phyloP scores from a whole-genome alignment of 2,888 invertebrate species.

The Torymus auratus region DNA sequence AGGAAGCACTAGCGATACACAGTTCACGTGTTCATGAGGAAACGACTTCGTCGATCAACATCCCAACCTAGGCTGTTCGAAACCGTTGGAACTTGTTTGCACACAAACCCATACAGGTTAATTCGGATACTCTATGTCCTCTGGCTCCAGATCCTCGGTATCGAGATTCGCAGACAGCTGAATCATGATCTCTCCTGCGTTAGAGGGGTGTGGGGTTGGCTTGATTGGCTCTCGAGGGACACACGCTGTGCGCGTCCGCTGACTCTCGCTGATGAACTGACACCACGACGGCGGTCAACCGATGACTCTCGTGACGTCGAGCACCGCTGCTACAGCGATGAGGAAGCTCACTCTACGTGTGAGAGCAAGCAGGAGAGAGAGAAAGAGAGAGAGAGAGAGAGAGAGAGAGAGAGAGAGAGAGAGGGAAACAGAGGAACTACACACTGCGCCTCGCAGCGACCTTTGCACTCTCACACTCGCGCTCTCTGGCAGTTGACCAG shows the following conservation, averaged over 20 bases:
- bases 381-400: neutral
- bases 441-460: constrained; percentile 21
- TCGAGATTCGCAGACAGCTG: constrained; percentile 19
- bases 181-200: constrained; percentile 10
- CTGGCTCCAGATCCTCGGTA: constrained; percentile 47
- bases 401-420: constrained; percentile 6
- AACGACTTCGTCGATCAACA: too few relatives aligned
- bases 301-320: neutral
- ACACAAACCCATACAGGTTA: too few relatives aligned
- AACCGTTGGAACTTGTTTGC: too few relatives aligned
- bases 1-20: too few relatives aligned
- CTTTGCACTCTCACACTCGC: constrained; percentile 59
- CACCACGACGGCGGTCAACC: neutral
- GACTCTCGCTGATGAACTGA: constrained; percentile 30
- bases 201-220: neutral
- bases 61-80: too few relatives aligned
- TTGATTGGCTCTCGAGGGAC: neutral
- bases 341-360: neutral
- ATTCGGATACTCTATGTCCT: neutral
- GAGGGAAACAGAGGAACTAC: neutral
- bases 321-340: neutral
- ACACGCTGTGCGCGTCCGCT: neutral
- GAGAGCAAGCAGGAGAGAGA: too few relatives aligned
- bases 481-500: constrained; percentile 45
- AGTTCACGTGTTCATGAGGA: too few relatives aligned